Conservation (phyloP, 2,113 vertebrate genomes). For the Ophiodon elongatus region DNA sequence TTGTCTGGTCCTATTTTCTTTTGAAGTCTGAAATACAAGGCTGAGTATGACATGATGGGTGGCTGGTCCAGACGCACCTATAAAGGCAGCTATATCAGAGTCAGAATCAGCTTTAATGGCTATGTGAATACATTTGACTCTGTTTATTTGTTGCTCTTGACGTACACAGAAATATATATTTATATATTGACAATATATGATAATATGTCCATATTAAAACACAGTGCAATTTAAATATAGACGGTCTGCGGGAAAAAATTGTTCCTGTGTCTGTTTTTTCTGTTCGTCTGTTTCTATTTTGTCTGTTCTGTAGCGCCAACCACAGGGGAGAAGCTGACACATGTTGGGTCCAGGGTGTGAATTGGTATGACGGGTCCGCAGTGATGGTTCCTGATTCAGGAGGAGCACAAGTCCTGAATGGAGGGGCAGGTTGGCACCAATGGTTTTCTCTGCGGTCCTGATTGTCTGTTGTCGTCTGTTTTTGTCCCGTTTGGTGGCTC, state of each 20-base stretch:
- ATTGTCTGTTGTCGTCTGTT: neutral
- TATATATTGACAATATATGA: neutral
- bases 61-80: neutral
- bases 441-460: neutral
- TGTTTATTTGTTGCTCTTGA: neutral
- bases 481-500: neutral
- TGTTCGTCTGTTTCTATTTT: no score
- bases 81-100: neutral
- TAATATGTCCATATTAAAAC: neutral
- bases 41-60: neutral
- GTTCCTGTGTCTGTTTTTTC: no score
- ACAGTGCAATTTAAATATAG: neutral
- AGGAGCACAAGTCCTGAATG: neutral
- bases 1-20: neutral
- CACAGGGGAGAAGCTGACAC: no score
- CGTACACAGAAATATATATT: neutral
- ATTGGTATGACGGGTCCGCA: neutral
- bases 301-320: no score
- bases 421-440: neutral
- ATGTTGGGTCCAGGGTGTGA: no score
- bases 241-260: no score
- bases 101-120: neutral
- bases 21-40: neutral
- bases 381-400: neutral
- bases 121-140: neutral